These are phyloP conservation scores for Mycetomoellerius zeteki DNA, from an alignment of 1,140 invertebrate species.

Conservation along the genomic window DNA sequence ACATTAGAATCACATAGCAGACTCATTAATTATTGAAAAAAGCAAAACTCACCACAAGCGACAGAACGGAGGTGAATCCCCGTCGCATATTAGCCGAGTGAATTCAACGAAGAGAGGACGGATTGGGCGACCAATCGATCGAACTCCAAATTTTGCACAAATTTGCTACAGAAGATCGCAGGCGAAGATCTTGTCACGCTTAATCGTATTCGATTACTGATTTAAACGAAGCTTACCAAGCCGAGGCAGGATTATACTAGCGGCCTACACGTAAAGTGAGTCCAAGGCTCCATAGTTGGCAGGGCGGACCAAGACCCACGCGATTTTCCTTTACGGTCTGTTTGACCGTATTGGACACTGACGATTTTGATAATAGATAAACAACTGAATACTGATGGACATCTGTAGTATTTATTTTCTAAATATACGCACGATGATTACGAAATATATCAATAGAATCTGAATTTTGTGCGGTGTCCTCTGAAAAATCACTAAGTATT, in stretches of 20 bases:
- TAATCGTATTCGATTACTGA: slow-evolving; percentile 73
- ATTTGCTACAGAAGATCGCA: background rate
- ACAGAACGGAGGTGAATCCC: slow-evolving; percentile 26
- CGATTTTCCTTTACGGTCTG: slow-evolving; percentile 73
- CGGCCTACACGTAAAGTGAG: slow-evolving; percentile 70
- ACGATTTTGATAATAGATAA: slow-evolving; percentile 37
- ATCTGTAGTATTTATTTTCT: background rate
- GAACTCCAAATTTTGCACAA: background rate
- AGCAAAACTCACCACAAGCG: slow-evolving; percentile 52
- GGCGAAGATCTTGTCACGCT: slow-evolving; percentile 60
- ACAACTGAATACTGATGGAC: background rate
- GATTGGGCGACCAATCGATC: background rate
- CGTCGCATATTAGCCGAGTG: background rate
- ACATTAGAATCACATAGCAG: background rate
- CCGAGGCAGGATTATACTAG: slow-evolving; percentile 62
- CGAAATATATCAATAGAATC: background rate
- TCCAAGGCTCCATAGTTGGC: slow-evolving; percentile 66
- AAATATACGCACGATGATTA: background rate
- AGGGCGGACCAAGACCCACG: slow-evolving; percentile 70
- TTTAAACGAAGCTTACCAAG: slow-evolving; percentile 45
- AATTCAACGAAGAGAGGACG: slow-evolving; percentile 1
- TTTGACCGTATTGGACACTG: slow-evolving; percentile 1
- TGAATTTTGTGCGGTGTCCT: background rate
- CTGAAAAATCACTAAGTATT: background rate
- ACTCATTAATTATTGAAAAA: background rate